Evolutionary conservation across 2,797 vertebrate species (phyloP), one percentile per base, ranked within the genome.

Genomic region (Lycodopsis pacificus): DNA sequence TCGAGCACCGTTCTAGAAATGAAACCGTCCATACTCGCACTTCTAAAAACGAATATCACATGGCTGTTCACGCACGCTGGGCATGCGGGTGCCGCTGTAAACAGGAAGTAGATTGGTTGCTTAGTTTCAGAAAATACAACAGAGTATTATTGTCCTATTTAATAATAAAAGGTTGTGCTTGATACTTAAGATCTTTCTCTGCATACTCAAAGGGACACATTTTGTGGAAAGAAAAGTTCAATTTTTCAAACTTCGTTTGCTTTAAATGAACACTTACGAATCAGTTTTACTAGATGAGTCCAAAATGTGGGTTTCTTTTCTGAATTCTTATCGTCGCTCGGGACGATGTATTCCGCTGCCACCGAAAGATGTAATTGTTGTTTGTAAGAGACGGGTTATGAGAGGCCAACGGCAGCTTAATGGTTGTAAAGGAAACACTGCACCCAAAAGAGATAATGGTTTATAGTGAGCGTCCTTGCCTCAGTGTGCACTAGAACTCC

Each of bases 391-490:
- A 67, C 56, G 12, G 70, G 54, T 58, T 30, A 59, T 0, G 2
- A 12, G 66, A 80, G 68, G 58, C 46, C 62, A 58, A 63, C 25
- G 48, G 2, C 54, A 48, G 40, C 58, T 69, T 65, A 71, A 78
- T 69, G 70, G 34, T 4, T 64, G 64, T 69, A 61, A 58, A 48
- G 64, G 56, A 80, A 75, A 73, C 61, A 44, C n/a, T 51, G 62
- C 67, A 58, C 80, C 59, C 20, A 40, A 53, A 84, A 77, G 72
- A 64, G 80, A 82, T 84, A 74, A 75, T 78, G 79, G 62, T 54
- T 58, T 17, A 30, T 2, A 44, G 30, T 36, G 27, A 71, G 44
- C 8, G 63, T 78, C 71, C 72, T 80, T 68, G 79, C 73, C 38
- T 77, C 61, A 51, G 48, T 46, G 32, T 51, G 69, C 59, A 61